Evolutionary conservation across 2,888 invertebrate genomes (phyloP).

Genomic region (Eremobia ochroleuca): DNA sequence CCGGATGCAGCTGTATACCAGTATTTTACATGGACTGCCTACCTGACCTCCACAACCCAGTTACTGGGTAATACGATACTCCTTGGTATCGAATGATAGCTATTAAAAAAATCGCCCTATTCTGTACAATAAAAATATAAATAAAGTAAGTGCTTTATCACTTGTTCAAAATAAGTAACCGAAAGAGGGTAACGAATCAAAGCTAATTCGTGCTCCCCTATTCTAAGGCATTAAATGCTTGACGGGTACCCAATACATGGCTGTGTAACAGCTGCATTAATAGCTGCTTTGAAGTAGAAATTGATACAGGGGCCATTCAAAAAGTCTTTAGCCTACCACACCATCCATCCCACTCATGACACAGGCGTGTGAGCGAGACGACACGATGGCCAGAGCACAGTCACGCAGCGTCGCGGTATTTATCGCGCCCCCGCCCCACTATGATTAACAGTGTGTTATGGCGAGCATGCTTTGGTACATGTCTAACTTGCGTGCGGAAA

Average conservation of each 20-base stretch:
- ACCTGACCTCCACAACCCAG: no score
- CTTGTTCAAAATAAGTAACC: neutral
- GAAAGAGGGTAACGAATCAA: neutral
- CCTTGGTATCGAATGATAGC: no score
- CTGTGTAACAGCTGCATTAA: neutral
- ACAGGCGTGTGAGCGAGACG: constrained; percentile 68
- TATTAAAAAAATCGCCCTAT: neutral
- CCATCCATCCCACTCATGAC: constrained; percentile 20
- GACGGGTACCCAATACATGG: neutral
- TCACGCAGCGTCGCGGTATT: constrained; percentile 69
- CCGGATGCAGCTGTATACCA: no score
- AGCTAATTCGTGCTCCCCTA: neutral
- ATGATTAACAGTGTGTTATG: constrained; percentile 85
- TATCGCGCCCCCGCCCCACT: constrained; percentile 71
- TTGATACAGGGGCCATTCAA: neutral
- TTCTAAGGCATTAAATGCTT: neutral
- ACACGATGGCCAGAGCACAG: constrained; percentile 65
- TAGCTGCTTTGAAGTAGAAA: neutral
- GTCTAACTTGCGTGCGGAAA: constrained; percentile 80
- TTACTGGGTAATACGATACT: no score
- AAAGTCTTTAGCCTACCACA: constrained; percentile 14
- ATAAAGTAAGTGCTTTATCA: neutral
- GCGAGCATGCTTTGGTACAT: constrained; percentile 87
- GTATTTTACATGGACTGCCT: no score
- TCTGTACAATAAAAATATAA: neutral